Conservation (phyloP, 2,888 invertebrate species). For the Smittia sp. region DNA sequence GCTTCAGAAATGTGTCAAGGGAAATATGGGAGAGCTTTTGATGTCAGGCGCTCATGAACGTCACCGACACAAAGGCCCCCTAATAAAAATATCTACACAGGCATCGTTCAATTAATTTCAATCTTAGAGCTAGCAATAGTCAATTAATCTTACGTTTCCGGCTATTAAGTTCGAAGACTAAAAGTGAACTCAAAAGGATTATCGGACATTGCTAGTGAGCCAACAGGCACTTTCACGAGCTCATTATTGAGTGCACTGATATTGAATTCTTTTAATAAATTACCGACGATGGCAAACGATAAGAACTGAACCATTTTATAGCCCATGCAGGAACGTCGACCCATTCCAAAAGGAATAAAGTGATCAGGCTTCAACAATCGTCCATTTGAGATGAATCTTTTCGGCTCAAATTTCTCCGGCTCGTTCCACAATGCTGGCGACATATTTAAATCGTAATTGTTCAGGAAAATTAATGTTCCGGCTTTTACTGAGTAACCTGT, state of each 20-base stretch:
- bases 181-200: slow-evolving; percentile 57
- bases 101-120: slow-evolving; percentile 37
- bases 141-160: slow-evolving; percentile 28
- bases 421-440: slow-evolving; percentile 61
- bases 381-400: slow-evolving; percentile 60
- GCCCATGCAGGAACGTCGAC: slow-evolving; percentile 66
- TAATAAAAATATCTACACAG: neutral
- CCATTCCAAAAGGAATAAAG: slow-evolving; percentile 66
- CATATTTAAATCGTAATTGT: slow-evolving; percentile 66
- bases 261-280: slow-evolving; percentile 58
- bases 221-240: slow-evolving; percentile 57
- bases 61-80: no score
- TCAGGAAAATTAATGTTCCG: slow-evolving; percentile 63
- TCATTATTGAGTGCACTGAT: slow-evolving; percentile 54
- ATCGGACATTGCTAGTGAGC: slow-evolving; percentile 58
- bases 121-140: slow-evolving; percentile 29
- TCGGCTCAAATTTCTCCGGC: slow-evolving; percentile 61
- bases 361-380: slow-evolving; percentile 61
- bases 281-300: slow-evolving; percentile 57
- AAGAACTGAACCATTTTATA: slow-evolving; percentile 64
- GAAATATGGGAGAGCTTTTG: no score
- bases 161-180: neutral
- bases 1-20: no score
- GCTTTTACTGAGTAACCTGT: slow-evolving; percentile 61
- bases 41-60: no score